Evolutionary conservation across 2,888 invertebrate genomes (phyloP), one percentile per base, ranked within the genome.

Genomic region (Rhingia rostrata): DNA sequence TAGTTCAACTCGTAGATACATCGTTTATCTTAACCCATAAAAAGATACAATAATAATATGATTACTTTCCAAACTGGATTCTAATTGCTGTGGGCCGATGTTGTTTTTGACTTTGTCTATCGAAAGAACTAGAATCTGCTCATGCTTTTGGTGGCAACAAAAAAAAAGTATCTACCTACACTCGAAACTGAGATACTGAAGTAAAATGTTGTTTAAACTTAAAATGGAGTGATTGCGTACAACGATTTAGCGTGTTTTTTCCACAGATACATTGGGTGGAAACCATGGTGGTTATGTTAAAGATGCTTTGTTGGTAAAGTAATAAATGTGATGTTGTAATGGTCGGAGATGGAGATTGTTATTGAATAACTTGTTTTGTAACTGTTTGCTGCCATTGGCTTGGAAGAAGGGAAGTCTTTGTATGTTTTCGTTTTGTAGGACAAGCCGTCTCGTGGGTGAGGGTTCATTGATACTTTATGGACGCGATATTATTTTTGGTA

Each of bases 1-100:
- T 53, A 22, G 22, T 35, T 53, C 47, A 43, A n/a, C 9, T 22
- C 35, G 35, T 35, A n/a, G n/a, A n/a, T 39, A 41, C 37, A 69
- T 30, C 69, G 47, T 60, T 49, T 70, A 70, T 72, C 60, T 58
- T 22, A 22, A 22, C 22, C 22, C 22, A 22, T 35, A 35, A 66
- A 56, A 35, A 33, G 32, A 51, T 35, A 63, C 22, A 47, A 78
- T 78, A 63, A 60, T 67, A 80, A 37, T 60, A 41, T 63, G 58
- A 49, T 51, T 51, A 37, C 82, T 74, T n/a, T 74, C 35, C 43
- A 72, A 82, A 77, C 82, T 77, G 66, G 82, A 82, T 82, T 82
- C 82, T 82, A 82, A 82, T 82, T 82, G 82, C 72, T 72, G 82
- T 82, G 72, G 77, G 82, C 54, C 58, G 77, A 60, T 70, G 60